Conservation (phyloP, 1,140 invertebrate genomes). For the Hormaphis cornu region DNA sequence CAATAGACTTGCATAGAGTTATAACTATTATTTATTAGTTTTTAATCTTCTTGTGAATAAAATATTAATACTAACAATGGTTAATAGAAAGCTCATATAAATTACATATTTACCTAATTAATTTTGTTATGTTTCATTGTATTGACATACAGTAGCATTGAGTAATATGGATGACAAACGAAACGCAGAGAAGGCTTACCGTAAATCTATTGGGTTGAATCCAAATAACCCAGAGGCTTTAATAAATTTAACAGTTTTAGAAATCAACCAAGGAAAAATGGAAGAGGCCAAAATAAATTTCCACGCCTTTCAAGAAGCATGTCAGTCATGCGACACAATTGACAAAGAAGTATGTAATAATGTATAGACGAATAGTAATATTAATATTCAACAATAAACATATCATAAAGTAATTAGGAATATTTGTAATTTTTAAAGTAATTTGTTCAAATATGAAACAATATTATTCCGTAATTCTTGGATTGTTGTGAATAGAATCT, state of each 20-base stretch:
- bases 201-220: conserved; percentile 1
- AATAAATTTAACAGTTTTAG: conserved; percentile 4
- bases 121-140: background rate
- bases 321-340: background rate
- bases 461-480: too few species aligned
- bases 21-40: too few species aligned
- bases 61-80: too few species aligned
- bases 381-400: background rate
- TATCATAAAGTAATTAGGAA: too few species aligned
- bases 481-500: too few species aligned
- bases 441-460: too few species aligned
- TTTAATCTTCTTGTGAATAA: too few species aligned
- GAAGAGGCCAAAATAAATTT: background rate
- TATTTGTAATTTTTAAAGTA: too few species aligned
- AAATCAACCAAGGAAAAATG: background rate
- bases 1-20: too few species aligned
- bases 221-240: background rate
- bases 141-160: conserved; percentile 14
- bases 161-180: conserved; percentile 14
- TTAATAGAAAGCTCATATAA: too few species aligned
- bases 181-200: conserved; percentile 20
- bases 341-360: conserved; percentile 29
- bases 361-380: too few species aligned
- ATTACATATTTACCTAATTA: too few species aligned
- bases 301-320: background rate